A percentile compares a stretch with the other conserved stretches of the same genome.
Conservation (phyloP, 2,113 vertebrate species). For the Garra rufa region DNA sequence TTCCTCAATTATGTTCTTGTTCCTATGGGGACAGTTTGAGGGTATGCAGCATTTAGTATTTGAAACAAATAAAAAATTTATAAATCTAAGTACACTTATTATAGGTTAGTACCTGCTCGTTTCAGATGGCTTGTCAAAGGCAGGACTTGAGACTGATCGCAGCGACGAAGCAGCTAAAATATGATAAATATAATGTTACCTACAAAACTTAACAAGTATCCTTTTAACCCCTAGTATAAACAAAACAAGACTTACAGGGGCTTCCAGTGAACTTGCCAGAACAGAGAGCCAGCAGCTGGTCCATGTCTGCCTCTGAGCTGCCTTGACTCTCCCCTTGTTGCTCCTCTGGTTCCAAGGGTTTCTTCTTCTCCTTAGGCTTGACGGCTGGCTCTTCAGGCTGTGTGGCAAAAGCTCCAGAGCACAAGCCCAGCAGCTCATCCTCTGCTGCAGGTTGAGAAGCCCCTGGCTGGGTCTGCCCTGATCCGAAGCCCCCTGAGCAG, state of each 20-base stretch:
- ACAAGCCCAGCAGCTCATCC: constrained; percentile 83
- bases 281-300: constrained; percentile 87
- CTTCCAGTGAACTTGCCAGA: constrained; percentile 83
- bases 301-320: constrained; percentile 73
- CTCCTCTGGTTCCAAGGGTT: neutral
- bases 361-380: neutral
- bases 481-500: constrained; percentile 82
- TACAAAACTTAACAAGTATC: neutral
- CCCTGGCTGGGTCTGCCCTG: constrained; percentile 54
- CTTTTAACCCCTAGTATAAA: neutral
- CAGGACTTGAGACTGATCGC: constrained; percentile 48
- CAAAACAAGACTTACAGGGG: constrained; percentile 76
- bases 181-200: neutral
- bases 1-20: constrained; percentile 61
- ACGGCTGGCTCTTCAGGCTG: constrained; percentile 34
- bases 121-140: constrained; percentile 42
- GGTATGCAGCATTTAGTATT: neutral
- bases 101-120: constrained; percentile 60
- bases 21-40: neutral
- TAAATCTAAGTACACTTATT: neutral
- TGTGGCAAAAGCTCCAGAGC: constrained; percentile 70
- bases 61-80: neutral
- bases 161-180: constrained; percentile 42
- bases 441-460: constrained; percentile 64
- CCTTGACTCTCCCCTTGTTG: constrained; percentile 9